phyloP scores from a whole-genome alignment of 2,888 invertebrate genomes.

The Tupiocoris notatus region DNA sequence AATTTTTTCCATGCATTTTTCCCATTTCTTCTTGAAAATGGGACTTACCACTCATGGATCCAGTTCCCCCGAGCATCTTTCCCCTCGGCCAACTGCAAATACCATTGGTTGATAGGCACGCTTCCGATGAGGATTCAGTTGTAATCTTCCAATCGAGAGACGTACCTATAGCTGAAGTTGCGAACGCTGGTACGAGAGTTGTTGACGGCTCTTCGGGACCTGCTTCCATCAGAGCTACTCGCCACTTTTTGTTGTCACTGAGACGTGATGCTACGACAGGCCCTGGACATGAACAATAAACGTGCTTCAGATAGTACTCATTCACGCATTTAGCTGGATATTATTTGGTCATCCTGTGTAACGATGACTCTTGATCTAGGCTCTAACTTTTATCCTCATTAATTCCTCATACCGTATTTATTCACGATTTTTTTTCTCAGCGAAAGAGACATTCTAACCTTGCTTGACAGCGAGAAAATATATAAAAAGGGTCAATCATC shows the following conservation, averaged over 20 bases:
- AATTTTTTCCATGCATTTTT: too few relatives aligned
- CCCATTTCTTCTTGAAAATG: neutral
- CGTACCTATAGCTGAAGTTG: constrained; percentile 52
- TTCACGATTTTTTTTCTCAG: too few relatives aligned
- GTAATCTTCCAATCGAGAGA: constrained; percentile 58
- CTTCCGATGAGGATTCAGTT: constrained; percentile 56
- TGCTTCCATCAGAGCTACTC: constrained; percentile 55
- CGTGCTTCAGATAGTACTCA: too few relatives aligned
- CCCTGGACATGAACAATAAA: too few relatives aligned
- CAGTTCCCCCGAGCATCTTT: constrained; percentile 53
- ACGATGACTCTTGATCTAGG: too few relatives aligned
- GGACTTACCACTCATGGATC: constrained; percentile 49
- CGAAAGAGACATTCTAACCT: too few relatives aligned
- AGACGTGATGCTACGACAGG: constrained; percentile 57
- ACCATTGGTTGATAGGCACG: constrained; percentile 52
- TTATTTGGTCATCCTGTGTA: too few relatives aligned
- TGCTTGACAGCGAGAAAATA: too few relatives aligned
- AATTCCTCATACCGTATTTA: too few relatives aligned
- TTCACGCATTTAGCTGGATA: too few relatives aligned
- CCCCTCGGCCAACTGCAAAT: constrained; percentile 58
- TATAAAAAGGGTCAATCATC: too few relatives aligned
- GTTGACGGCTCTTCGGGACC: constrained; percentile 56
- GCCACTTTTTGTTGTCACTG: constrained; percentile 55
- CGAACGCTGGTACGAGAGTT: constrained; percentile 55
- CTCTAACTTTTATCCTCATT: too few relatives aligned